phyloP scores from a whole-genome alignment of 2,113 vertebrate genomes.

The Lucifuga dentata region DNA sequence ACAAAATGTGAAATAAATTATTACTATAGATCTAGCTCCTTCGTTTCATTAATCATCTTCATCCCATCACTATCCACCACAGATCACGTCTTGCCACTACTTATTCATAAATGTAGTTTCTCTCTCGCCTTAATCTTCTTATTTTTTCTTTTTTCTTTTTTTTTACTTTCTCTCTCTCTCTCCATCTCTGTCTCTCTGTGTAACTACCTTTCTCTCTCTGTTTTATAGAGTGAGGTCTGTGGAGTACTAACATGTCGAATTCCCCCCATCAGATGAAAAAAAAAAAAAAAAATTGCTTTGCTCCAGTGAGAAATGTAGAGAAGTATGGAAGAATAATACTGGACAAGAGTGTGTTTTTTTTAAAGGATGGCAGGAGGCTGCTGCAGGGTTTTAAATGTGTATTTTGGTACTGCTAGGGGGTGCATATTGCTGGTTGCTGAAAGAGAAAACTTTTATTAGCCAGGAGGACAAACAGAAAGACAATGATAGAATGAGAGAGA shows the following conservation, averaged over 20 bases:
- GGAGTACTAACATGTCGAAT: slow-evolving; percentile 40
- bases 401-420: slow-evolving; percentile 44
- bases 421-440: slow-evolving; percentile 57
- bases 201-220: slow-evolving; percentile 23
- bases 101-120: slow-evolving; percentile 52
- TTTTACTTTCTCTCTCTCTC: slow-evolving; percentile 22
- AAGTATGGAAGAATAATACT: slow-evolving; percentile 23
- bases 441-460: slow-evolving; percentile 57
- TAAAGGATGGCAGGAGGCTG: slow-evolving; percentile 13
- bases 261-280: slow-evolving; percentile 52
- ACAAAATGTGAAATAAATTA: slow-evolving; percentile 61
- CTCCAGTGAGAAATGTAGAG: slow-evolving; percentile 38
- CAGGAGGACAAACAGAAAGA: slow-evolving; percentile 43
- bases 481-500: slow-evolving; percentile 50
- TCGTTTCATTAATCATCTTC: slow-evolving; percentile 64
- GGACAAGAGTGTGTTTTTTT: slow-evolving; percentile 30
- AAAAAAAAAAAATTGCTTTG: slow-evolving; percentile 50
- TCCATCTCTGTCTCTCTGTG: slow-evolving; percentile 19
- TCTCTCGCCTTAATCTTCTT: slow-evolving; percentile 48
- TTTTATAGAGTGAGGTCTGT: slow-evolving; percentile 33
- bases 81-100: slow-evolving; percentile 33
- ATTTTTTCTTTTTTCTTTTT: slow-evolving; percentile 1
- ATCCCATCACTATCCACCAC: slow-evolving; percentile 46
- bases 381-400: slow-evolving; percentile 21
- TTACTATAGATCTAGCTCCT: slow-evolving; percentile 48